Percentiles rank a stretch among this genome's conserved stretches.
Conservation (phyloP, 2,797 vertebrate genomes). For the Orestias chungarensis region DNA sequence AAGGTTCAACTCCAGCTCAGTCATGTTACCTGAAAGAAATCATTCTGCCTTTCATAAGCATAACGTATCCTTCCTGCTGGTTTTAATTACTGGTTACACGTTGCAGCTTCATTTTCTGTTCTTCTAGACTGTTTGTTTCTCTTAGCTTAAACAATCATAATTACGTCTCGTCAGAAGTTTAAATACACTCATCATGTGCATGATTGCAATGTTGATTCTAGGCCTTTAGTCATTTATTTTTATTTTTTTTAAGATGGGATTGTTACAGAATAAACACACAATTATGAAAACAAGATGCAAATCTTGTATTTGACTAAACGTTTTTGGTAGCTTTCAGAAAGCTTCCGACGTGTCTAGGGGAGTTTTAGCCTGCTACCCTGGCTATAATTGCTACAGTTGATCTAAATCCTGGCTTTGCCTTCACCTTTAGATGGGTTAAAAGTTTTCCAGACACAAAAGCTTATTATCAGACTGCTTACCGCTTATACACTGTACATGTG, state of each 20-base stretch:
- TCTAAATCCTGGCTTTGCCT: neutral
- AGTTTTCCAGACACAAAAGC: too few relatives aligned
- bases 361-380: neutral
- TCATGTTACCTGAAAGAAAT: conserved; percentile 46
- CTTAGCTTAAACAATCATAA: neutral
- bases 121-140: neutral
- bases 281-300: neutral
- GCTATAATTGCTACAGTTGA: neutral
- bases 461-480: too few relatives aligned
- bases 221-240: neutral
- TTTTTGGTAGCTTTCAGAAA: neutral
- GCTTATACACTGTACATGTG: too few relatives aligned
- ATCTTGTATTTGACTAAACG: neutral
- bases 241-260: neutral
- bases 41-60: conserved; percentile 59
- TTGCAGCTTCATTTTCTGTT: neutral
- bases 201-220: neutral
- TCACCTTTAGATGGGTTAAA: neutral
- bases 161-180: neutral
- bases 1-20: neutral
- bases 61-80: conserved; percentile 30
- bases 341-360: neutral
- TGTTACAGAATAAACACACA: neutral
- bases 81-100: neutral
- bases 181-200: neutral